Conservation (phyloP, 2,113 vertebrate genomes). For the Thryonomys swinderianus region DNA sequence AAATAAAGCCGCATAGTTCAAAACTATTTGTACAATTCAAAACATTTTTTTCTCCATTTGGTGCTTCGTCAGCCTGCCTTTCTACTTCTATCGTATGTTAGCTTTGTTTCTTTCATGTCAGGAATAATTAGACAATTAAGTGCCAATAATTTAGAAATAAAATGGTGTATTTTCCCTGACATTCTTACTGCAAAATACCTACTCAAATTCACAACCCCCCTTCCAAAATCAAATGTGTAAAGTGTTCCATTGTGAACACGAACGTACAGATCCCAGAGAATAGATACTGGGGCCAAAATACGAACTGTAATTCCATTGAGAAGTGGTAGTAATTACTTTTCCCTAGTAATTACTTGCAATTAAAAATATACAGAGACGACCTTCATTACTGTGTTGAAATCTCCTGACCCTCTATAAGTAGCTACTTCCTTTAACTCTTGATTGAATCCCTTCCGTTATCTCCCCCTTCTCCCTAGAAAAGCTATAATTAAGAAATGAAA, state of each 20-base stretch:
- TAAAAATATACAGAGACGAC: conserved; percentile 54
- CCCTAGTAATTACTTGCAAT: conserved; percentile 59
- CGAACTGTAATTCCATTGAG: conserved; percentile 57
- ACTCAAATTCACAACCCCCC: background rate
- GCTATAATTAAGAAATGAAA: conserved; percentile 13
- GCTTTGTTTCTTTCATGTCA: conserved; percentile 71
- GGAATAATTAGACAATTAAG: conserved; percentile 78
- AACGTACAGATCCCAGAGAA: background rate
- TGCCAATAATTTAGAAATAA: conserved; percentile 62
- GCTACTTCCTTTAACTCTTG: conserved; percentile 11
- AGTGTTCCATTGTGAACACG: conserved; percentile 18
- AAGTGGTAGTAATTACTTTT: conserved; percentile 67
- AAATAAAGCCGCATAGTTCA: conserved; percentile 62
- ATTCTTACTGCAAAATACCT: conserved; percentile 44
- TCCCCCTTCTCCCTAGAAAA: background rate
- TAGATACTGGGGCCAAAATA: conserved; percentile 42
- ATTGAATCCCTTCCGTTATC: conserved; percentile 2
- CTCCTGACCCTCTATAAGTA: conserved; percentile 51
- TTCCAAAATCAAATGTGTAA: background rate
- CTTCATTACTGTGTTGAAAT: conserved; percentile 56
- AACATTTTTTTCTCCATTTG: conserved; percentile 35
- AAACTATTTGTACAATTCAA: conserved; percentile 73
- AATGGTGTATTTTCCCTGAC: conserved; percentile 68
- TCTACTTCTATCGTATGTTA: conserved; percentile 52
- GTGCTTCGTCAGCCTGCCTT: conserved; percentile 42